These are phyloP conservation scores for Tenualosa ilisha DNA, from an alignment of 2,797 vertebrate species.

Conservation along the genomic window DNA sequence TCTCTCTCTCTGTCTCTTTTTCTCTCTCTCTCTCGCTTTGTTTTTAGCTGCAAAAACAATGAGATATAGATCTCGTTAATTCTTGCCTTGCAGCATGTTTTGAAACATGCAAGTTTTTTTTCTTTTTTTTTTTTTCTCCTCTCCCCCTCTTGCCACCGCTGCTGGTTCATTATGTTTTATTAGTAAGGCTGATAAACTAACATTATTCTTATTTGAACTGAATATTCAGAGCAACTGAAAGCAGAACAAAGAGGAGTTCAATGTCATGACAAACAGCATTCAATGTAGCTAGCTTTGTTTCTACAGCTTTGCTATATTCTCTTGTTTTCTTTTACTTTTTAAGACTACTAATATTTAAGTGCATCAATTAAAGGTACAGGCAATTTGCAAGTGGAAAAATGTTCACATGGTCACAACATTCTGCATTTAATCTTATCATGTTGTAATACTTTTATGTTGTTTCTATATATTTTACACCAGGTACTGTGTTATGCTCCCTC, in stretches of 20 bases:
- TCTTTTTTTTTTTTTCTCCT: constrained; percentile 21
- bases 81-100: constrained; percentile 64
- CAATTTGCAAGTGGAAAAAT: too few relatives aligned
- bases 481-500: too few relatives aligned
- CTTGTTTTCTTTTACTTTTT: too few relatives aligned
- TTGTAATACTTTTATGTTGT: too few relatives aligned
- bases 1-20: not conserved
- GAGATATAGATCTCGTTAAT: constrained; percentile 66
- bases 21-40: constrained; percentile 40
- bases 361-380: too few relatives aligned
- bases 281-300: not conserved
- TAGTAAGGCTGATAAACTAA: constrained; percentile 42
- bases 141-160: constrained; percentile 37
- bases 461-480: too few relatives aligned
- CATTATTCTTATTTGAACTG: not conserved
- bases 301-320: too few relatives aligned
- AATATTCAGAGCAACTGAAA: not conserved
- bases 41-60: constrained; percentile 47
- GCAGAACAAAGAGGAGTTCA: constrained; percentile 3
- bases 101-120: constrained; percentile 46
- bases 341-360: too few relatives aligned
- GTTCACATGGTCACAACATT: too few relatives aligned
- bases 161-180: constrained; percentile 56
- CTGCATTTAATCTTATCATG: too few relatives aligned
- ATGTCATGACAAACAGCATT: not conserved